phyloP scores from a whole-genome alignment of 2,113 vertebrate genomes.

The Aegotheles bennettii region DNA sequence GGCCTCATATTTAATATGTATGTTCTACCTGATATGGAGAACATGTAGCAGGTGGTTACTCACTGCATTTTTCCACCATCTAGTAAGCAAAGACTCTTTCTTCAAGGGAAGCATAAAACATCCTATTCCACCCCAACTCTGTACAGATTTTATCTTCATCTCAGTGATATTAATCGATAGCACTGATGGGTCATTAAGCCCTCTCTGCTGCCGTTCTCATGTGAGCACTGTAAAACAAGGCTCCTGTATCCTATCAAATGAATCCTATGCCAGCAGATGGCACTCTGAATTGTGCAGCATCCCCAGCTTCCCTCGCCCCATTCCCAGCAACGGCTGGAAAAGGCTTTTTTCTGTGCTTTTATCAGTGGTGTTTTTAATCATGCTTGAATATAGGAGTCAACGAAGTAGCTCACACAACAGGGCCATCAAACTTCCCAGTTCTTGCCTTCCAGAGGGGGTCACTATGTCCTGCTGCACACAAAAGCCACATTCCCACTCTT shows the following conservation, averaged over 20 bases:
- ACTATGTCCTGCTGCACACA: not conserved
- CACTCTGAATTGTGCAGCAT: not conserved
- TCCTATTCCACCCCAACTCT: not conserved
- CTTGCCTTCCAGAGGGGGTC: not conserved
- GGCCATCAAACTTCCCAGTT: not conserved
- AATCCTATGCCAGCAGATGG: conserved; percentile 44
- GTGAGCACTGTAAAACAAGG: not conserved
- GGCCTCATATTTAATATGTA: not conserved
- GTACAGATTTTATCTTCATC: not conserved
- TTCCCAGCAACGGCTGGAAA: not conserved
- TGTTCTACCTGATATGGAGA: not conserved
- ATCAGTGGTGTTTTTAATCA: not conserved
- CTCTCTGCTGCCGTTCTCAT: not conserved
- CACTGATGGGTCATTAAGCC: not conserved
- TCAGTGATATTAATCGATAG: not conserved
- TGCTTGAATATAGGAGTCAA: not conserved
- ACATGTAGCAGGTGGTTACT: not conserved
- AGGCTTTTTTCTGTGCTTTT: not conserved
- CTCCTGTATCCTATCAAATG: not conserved
- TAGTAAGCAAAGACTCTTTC: not conserved
- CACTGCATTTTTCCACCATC: not conserved
- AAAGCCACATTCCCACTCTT: not conserved
- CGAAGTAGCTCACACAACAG: not conserved
- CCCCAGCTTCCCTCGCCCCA: not conserved
- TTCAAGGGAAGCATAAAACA: not conserved